Percentiles rank a stretch among this genome's conserved stretches.
Conservation (phyloP, 1,140 invertebrate genomes). For the Parapsyche elsis region DNA sequence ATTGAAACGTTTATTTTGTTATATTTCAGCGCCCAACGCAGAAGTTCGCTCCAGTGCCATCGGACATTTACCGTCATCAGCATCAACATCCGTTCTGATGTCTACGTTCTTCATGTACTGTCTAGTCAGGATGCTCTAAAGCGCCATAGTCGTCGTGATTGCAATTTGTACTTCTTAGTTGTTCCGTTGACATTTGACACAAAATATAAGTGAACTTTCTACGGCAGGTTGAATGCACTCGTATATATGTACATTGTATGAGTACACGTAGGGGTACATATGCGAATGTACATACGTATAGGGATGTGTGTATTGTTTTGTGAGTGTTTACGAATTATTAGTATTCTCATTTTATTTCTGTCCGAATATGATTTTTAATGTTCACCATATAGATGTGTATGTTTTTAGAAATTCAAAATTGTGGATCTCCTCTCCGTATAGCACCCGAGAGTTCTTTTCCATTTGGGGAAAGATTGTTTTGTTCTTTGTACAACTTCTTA, state of each 20-base stretch:
- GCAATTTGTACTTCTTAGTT: constrained; percentile 24
- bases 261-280: background rate
- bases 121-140: constrained; percentile 47
- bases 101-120: constrained; percentile 34
- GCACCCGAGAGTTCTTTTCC: no score
- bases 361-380: no score
- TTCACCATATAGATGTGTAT: no score
- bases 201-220: constrained; percentile 13
- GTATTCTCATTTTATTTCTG: no score
- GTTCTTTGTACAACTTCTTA: no score
- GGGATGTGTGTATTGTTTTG: no score
- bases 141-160: background rate
- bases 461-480: no score
- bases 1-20: background rate
- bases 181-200: constrained; percentile 8
- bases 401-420: no score
- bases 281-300: background rate
- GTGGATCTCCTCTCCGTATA: no score
- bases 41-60: constrained; percentile 25
- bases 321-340: no score
- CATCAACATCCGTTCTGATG: background rate
- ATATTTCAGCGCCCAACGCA: constrained; percentile 44
- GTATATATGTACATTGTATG: constrained; percentile 17
- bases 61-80: background rate
- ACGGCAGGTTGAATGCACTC: background rate